Percentiles rank a stretch among this genome's conserved stretches.
Conservation (phyloP, 2,888 invertebrate genomes). For the Prenolepis imparis region DNA sequence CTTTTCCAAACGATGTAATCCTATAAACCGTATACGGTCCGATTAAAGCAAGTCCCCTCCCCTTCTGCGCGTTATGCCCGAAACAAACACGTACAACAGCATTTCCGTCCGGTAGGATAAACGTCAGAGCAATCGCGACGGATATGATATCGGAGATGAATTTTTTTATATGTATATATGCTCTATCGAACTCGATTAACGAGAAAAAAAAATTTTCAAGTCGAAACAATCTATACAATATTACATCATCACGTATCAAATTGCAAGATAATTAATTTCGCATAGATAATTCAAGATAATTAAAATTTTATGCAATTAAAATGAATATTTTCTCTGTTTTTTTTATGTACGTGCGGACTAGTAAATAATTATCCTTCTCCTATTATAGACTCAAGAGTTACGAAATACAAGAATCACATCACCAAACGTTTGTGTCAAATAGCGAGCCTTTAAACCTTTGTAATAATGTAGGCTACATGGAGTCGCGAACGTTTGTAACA, state of each 20-base stretch:
- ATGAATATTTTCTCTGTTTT: neutral
- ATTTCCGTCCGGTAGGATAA: neutral
- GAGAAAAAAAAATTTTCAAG: neutral
- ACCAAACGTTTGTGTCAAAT: neutral
- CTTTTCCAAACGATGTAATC: constrained; percentile 39
- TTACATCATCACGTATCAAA: neutral
- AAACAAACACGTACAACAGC: neutral
- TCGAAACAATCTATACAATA: neutral
- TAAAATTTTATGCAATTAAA: neutral
- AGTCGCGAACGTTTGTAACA: neutral
- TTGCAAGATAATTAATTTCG: neutral
- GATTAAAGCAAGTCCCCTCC: constrained; percentile 22
- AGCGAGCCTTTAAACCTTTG: neutral
- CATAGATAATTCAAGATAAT: neutral
- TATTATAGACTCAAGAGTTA: neutral
- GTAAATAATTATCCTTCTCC: neutral
- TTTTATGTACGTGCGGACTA: neutral
- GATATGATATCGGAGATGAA: constrained; percentile 23
- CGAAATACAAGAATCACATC: neutral
- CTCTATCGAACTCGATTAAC: neutral
- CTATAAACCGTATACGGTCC: neutral
- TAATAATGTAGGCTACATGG: neutral
- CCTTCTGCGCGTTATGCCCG: constrained; percentile 12
- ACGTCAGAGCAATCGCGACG: constrained; percentile 9
- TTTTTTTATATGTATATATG: too few relatives aligned